phyloP scores from a whole-genome alignment of 2,797 vertebrate genomes.

The Enteromius unitaeniatus region DNA sequence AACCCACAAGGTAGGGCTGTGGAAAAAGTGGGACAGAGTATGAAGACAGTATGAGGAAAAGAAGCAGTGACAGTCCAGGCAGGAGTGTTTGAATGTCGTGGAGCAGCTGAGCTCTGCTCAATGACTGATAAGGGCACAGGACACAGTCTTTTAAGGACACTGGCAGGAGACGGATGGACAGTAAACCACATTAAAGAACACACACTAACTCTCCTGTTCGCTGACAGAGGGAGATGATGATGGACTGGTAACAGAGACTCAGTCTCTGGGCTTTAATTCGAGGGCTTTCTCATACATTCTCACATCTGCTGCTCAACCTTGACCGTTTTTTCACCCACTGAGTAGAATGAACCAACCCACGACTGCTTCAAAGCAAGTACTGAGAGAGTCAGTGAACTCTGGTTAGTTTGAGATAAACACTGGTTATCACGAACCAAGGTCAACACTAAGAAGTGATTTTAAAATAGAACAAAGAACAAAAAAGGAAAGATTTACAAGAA shows the following conservation, averaged over 20 bases:
- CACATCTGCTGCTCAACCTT: not conserved
- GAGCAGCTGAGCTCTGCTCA: constrained; percentile 44
- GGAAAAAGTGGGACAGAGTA: not conserved
- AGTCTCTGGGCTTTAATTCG: not conserved
- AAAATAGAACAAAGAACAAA: not conserved
- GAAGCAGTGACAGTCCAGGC: not conserved
- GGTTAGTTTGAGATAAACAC: not conserved
- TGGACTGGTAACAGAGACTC: constrained; percentile 4
- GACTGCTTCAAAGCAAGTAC: not conserved
- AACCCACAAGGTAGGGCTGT: not conserved
- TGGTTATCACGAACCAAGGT: not conserved
- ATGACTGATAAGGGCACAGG: constrained; percentile 58
- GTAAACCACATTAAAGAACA: constrained; percentile 15
- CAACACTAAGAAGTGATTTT: not conserved
- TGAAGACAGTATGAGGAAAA: not conserved
- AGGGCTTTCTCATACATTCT: not conserved
- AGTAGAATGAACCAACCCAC: not conserved
- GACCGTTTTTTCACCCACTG: not conserved
- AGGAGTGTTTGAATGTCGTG: not conserved
- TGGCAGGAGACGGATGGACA: constrained; percentile 26
- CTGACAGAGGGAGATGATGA: constrained; percentile 13
- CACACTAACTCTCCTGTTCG: not conserved
- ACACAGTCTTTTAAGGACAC: constrained; percentile 35
- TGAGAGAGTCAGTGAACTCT: not conserved
- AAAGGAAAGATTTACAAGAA: not conserved